A percentile compares a stretch with the other conserved stretches of the same genome.
These are phyloP conservation scores for Tholera decimalis DNA, from an alignment of 2,888 invertebrate species.

Conservation along the genomic window DNA sequence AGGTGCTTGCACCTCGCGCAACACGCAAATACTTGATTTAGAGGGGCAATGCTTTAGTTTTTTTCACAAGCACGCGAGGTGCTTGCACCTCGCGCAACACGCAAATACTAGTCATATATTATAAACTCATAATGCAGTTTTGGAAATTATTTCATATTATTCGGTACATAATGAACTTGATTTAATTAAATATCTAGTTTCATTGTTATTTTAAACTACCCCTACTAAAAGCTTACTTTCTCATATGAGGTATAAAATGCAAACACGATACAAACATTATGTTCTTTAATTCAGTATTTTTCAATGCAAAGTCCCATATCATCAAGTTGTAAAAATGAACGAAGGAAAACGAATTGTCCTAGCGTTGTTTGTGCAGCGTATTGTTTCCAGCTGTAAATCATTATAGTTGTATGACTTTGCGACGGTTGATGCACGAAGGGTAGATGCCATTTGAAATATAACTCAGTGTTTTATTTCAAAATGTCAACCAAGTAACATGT, in stretches of 20 bases:
- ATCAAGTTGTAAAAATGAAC: conserved; percentile 50
- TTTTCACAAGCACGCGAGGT: no score
- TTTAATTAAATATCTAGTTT: conserved; percentile 1
- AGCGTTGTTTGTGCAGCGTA: conserved; percentile 47
- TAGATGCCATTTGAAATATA: conserved; percentile 30
- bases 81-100: no score
- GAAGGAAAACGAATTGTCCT: conserved; percentile 49
- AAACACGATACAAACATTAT: background rate
- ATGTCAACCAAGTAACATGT: conserved; percentile 46
- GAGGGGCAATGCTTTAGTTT: no score
- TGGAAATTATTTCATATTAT: conserved; percentile 14
- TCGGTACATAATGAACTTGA: conserved; percentile 4
- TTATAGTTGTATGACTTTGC: conserved; percentile 42
- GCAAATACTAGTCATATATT: no score
- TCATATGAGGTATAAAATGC: conserved; percentile 11
- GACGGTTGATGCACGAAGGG: conserved; percentile 37
- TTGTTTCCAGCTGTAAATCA: conserved; percentile 58
- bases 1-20: no score
- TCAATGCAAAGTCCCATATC: conserved; percentile 52
- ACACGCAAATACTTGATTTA: no score
- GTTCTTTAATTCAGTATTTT: conserved; percentile 30
- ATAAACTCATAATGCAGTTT: conserved; percentile 14
- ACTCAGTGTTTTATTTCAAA: conserved; percentile 44
- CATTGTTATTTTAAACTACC: conserved; percentile 18
- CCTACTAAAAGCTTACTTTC: conserved; percentile 8